phyloP scores from a whole-genome alignment of 2,113 vertebrate genomes.

The Microcebus tavaratra region DNA sequence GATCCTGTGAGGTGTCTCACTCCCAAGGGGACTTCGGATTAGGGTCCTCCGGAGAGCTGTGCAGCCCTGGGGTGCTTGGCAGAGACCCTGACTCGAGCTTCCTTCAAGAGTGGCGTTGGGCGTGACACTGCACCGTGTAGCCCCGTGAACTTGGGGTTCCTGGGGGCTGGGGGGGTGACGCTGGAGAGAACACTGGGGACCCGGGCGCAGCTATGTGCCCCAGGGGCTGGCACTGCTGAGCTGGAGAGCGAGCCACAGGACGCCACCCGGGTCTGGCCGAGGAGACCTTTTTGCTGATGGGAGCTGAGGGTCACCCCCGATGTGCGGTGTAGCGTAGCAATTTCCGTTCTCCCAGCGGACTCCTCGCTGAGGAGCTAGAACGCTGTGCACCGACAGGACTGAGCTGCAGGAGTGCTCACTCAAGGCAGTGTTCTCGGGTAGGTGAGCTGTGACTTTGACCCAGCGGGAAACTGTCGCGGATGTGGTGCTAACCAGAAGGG shows the following conservation, averaged over 20 bases:
- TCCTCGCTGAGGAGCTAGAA: neutral
- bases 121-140: no score
- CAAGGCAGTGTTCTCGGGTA: neutral
- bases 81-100: neutral
- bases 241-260: neutral
- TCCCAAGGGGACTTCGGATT: neutral
- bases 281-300: accelerated
- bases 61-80: neutral
- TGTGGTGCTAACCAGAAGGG: neutral
- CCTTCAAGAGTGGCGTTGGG: neutral
- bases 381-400: neutral
- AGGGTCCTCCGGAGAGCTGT: neutral
- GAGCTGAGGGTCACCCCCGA: neutral
- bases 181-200: neutral
- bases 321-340: neutral
- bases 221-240: neutral
- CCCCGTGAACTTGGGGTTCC: neutral
- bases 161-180: accelerated
- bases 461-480: neutral
- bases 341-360: neutral
- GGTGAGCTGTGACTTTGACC: neutral
- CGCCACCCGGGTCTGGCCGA: neutral
- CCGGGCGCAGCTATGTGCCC: neutral
- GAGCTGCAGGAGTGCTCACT: neutral
- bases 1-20: neutral